Base-by-base conservation (phyloP, 92 coral and sea anemone genomes). In the Phenganax marumi region DNA sequence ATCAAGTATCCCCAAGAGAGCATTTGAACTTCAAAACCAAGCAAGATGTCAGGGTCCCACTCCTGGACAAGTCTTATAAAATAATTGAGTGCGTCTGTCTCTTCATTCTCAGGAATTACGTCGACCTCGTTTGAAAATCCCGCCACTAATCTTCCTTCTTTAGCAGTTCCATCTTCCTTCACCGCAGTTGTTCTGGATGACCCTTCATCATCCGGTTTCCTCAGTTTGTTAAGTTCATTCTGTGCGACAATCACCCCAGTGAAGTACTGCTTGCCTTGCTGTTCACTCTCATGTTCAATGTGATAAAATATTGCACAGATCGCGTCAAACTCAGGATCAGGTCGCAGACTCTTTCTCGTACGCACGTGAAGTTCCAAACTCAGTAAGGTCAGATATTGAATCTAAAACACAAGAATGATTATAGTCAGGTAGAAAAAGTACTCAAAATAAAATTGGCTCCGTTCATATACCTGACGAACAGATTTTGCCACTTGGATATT, bases 311-410 rank as follows among this genome's bases (percentile, higher is more conserved):
- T 79, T 25, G 93, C 97, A 87, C 96, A 92, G 79, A 96, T 96
- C 3, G 96, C 90, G 70, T 96, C 99, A 75, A 89, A 96, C 84
- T 92, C 99, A 0, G 99, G 97, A 74, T 96, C 99, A 48, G 99
- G 99, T 49, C 91, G 80, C 24, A 85, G 81, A 46, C 85, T 87
- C 75, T 92, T 91, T 49, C 99, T 84, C 12, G 97, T 96, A 52
- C 93, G 89, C 22, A 91, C 88, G 50, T 92, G 99, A 63, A 96
- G 96, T 78, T 96, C 97, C 62, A 96, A 63, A 56, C 99, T 96
- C 14, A 96, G 84, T 52, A 91, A 86, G 1, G 99, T 96, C 54
- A 96, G 82, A 78, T 90, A 92, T 52, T 96, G 99, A 2, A 92
- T 89, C 99, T 96, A 81, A 12, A 63, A 77, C 58, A 43, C 12